Conservation (phyloP, 2,888 invertebrate species). For the Geophilus truncorum region DNA sequence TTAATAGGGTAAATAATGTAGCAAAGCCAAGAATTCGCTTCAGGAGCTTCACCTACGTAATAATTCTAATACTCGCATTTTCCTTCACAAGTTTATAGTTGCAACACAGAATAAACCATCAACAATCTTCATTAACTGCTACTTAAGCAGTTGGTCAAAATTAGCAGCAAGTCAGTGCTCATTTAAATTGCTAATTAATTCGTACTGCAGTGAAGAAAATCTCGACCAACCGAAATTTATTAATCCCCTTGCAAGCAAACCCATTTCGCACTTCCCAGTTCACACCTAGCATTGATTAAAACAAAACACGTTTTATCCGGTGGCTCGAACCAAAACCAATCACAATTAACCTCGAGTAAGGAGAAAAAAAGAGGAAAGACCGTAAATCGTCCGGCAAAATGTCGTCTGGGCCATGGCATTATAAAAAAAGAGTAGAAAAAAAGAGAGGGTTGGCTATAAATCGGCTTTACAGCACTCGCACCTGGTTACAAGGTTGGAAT, state of each 20-base stretch:
- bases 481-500: conserved; percentile 11
- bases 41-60: too few species aligned
- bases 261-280: not conserved
- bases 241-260: too few species aligned
- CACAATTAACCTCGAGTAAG: not conserved
- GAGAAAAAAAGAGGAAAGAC: not conserved
- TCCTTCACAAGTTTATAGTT: too few species aligned
- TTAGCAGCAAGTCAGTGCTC: not conserved
- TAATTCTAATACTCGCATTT: too few species aligned
- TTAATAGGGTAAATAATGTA: too few species aligned
- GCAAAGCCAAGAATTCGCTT: too few species aligned
- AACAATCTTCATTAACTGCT: not conserved
- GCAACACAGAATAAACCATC: not conserved
- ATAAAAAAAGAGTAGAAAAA: not conserved
- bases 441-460: not conserved
- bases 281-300: not conserved
- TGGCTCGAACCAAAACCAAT: too few species aligned
- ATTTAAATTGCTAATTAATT: not conserved
- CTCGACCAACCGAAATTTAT: too few species aligned
- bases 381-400: not conserved
- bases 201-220: not conserved
- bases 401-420: not conserved
- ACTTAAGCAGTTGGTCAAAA: not conserved
- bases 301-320: not conserved
- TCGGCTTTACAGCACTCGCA: not conserved